These are phyloP conservation scores for Myotis vivesi DNA, from an alignment of 2,797 vertebrate species.

Conservation along the genomic window DNA sequence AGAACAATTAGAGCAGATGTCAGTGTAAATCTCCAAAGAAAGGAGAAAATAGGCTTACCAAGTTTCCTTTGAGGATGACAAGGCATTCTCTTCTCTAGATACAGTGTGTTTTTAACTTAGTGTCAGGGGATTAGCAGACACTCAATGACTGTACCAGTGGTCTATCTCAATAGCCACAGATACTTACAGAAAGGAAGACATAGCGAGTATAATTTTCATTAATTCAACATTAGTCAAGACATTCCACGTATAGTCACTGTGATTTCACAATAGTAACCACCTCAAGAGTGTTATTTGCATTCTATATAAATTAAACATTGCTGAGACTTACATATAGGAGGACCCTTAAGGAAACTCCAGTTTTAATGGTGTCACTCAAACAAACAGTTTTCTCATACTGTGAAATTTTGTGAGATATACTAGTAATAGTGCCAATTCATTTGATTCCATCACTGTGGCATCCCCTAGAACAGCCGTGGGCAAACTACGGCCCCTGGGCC, in stretches of 20 bases:
- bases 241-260: constrained; percentile 30
- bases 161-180: not conserved
- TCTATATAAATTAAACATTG: constrained; percentile 8
- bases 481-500: too few relatives aligned
- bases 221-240: not conserved
- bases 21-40: constrained; percentile 61
- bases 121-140: not conserved
- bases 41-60: constrained; percentile 37
- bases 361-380: constrained; percentile 38
- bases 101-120: constrained; percentile 25
- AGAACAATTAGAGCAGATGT: constrained; percentile 63
- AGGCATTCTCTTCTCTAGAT: constrained; percentile 11
- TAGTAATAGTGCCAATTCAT: not conserved
- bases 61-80: constrained; percentile 18
- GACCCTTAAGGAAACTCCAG: not conserved
- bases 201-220: not conserved
- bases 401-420: not conserved
- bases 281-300: constrained; percentile 34
- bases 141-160: not conserved
- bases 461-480: not conserved
- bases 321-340: constrained; percentile 23
- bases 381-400: not conserved
- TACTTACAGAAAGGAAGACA: not conserved
- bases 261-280: constrained; percentile 35
- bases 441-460: not conserved